A percentile compares a stretch with the other conserved stretches of the same genome.
phyloP scores from a whole-genome alignment of 2,113 vertebrate genomes.

The Megaleporinus macrocephalus region DNA sequence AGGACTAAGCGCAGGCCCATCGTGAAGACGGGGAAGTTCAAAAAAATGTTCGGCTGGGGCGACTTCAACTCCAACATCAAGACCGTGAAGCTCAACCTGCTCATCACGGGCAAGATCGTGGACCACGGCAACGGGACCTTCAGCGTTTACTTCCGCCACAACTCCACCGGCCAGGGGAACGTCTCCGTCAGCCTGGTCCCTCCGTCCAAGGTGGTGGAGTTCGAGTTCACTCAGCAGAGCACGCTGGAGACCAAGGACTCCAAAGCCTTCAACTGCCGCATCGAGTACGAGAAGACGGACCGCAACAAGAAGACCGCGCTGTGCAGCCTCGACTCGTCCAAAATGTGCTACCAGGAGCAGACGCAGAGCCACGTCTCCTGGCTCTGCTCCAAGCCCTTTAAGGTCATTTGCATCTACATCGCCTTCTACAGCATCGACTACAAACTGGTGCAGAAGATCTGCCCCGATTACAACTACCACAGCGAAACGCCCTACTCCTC shows the following conservation, averaged over 20 bases:
- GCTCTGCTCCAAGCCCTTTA: conserved; percentile 98
- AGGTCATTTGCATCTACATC: conserved; percentile 99
- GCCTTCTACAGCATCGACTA: conserved; percentile 99
- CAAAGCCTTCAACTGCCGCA: conserved; percentile 97
- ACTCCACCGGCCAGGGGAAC: conserved; percentile 95
- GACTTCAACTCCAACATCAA: conserved; percentile 99
- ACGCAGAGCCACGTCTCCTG: conserved; percentile 99
- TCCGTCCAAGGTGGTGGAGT: conserved; percentile 97
- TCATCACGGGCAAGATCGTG: conserved; percentile 98
- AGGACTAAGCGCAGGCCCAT: conserved; percentile 98
- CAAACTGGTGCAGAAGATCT: conserved; percentile 99
- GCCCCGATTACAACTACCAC: conserved; percentile 99
- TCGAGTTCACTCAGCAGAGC: conserved; percentile 91
- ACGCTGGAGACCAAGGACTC: conserved; percentile 96
- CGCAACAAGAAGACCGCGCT: conserved; percentile 96
- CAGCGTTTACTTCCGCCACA: conserved; percentile 98
- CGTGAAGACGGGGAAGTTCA: conserved; percentile 99
- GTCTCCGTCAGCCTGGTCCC: conserved; percentile 98
- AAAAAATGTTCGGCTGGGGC: conserved; percentile 99
- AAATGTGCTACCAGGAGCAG: conserved; percentile 98
- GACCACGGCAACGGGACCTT: conserved; percentile 98
- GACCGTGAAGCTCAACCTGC: conserved; percentile 97
- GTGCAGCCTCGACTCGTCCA: conserved; percentile 91
- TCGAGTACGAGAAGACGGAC: conserved; percentile 99
- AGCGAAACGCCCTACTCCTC: conserved; percentile 96